Percentiles rank a stretch among this genome's conserved stretches.
Conservation (phyloP, 2,797 vertebrate genomes). For the Enteromius afrohamiltoni region DNA sequence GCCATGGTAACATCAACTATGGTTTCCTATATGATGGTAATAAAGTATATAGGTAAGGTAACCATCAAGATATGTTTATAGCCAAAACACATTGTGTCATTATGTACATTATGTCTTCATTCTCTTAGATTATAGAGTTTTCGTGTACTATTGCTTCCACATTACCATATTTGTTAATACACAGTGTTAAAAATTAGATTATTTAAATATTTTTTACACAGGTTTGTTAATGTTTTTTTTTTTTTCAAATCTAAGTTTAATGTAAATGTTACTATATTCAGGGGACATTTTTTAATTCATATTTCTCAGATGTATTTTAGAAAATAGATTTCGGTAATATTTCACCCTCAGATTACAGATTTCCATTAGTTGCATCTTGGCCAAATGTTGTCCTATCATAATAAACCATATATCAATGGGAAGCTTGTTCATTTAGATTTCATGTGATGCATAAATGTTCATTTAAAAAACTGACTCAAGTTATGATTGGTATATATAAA, state of each 20-base stretch:
- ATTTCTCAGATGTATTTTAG: background rate
- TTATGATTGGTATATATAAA: background rate
- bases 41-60: background rate
- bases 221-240: background rate
- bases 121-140: background rate
- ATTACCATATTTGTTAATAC: background rate
- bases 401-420: background rate
- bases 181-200: background rate
- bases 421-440: background rate
- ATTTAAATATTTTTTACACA: too few species aligned
- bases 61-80: background rate
- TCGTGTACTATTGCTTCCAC: background rate
- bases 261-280: background rate
- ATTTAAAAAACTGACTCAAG: background rate
- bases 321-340: background rate
- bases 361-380: background rate
- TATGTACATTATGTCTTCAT: background rate
- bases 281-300: background rate
- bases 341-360: background rate
- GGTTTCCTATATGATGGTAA: background rate
- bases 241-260: background rate
- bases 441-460: background rate
- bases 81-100: conserved; percentile 5
- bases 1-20: conserved; percentile 24
- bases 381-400: background rate